phyloP scores from a whole-genome alignment of 2,888 invertebrate genomes.

The Itoplectis maculator region DNA sequence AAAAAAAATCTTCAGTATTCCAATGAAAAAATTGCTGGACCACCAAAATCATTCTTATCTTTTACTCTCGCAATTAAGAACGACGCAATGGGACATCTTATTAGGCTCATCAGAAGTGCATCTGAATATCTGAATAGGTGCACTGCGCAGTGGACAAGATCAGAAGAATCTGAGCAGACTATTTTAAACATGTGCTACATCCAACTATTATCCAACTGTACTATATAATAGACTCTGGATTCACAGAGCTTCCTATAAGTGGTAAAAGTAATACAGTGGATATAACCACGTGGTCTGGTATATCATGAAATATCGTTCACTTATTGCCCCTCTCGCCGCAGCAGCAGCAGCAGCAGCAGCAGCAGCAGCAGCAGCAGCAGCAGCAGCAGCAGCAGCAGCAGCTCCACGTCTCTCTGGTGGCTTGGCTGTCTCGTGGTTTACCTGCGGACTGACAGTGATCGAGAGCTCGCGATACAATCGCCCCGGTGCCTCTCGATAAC shows the following conservation, averaged over 20 bases:
- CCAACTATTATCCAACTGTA: not conserved
- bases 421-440: slow-evolving; percentile 54
- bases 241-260: not conserved
- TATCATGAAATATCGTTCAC: slow-evolving; percentile 37
- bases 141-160: not conserved
- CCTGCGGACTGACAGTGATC: slow-evolving; percentile 78
- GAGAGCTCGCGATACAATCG: slow-evolving; percentile 79
- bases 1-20: no score
- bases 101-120: not conserved
- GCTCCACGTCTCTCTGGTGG: slow-evolving; percentile 21
- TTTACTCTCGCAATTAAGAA: not conserved
- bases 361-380: no score
- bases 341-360: no score
- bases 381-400: no score
- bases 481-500: slow-evolving; percentile 75
- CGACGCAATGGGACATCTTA: not conserved
- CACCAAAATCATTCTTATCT: no score
- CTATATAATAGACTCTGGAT: not conserved
- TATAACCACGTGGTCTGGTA: slow-evolving; percentile 36
- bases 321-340: slow-evolving; percentile 34
- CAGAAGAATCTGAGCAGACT: not conserved
- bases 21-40: no score
- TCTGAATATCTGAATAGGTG: not conserved
- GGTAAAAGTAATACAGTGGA: not conserved
- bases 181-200: not conserved